Base-by-base conservation (phyloP, 2,888 invertebrate species). In the Morinoia aosen region DNA sequence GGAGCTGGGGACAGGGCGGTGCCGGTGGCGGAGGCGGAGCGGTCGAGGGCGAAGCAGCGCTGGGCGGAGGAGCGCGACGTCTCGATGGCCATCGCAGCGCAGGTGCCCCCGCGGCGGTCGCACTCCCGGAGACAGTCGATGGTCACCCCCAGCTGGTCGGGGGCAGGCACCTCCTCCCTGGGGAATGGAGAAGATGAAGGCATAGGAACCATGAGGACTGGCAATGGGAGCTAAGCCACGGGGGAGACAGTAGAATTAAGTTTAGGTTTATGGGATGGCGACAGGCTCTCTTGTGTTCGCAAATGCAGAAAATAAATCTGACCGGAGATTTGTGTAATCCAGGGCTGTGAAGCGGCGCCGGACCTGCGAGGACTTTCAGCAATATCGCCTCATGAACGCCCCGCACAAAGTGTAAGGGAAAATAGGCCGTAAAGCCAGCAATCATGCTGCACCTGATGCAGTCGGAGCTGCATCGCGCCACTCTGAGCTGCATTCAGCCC, bases 31-130 rank as follows among this genome's bases (percentile, higher is more conserved):
- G 97, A 97, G 1, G 97, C 97, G 33, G 97, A 97, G 8, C 97
- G 97, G 95, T 97, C 97, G n/a, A 97, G 96, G 95, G 97, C 97
- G 96, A 97, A 97, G 96, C 97, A 97, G 58, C 97, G 97, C 96
- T 97, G 97, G 40, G 97, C 97, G 25, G 97, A 97, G 40, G 97
- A 97, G 58, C 97, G 97, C 10, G 97, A 97, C 56, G 97, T 97
- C 95, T 97, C 97, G n/a, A 97, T 96, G 88, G 97, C 97, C 91
- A 97, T 97, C 64, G 97, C 97, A 61, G 97, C 96, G 95, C 97
- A 97, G 64, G 97, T 97, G 48, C 97, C 97, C n/a, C 97, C 97
- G 95, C 97, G 97, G 95, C 97, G 97, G 88, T 97, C 97, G 96
- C 97, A 97, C 96, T 97, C 97, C 94, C 97, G 97, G 94, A 97